Conservation (phyloP, 2,113 vertebrate genomes). For the Trogon melanurus region DNA sequence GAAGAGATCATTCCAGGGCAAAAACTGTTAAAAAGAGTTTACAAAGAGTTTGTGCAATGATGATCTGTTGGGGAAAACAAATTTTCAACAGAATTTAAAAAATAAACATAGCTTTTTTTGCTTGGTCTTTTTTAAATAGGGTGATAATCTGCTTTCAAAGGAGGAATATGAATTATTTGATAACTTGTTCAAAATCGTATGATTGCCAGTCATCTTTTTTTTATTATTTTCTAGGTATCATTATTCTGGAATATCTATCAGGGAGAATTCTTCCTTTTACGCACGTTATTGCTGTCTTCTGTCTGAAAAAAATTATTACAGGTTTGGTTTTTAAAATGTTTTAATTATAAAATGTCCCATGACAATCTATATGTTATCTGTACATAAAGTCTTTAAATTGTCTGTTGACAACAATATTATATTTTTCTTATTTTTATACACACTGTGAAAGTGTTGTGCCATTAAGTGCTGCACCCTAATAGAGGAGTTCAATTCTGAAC, state of each 20-base stretch:
- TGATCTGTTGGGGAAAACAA: not conserved
- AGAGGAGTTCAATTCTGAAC: not conserved
- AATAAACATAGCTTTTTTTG: not conserved
- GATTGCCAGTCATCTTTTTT: not conserved
- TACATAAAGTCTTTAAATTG: not conserved
- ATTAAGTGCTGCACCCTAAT: not conserved
- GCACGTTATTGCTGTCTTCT: constrained; percentile 67
- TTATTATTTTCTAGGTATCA: constrained; percentile 63
- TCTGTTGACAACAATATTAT: not conserved
- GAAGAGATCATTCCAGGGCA: not conserved
- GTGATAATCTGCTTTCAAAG: not conserved
- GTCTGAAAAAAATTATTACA: constrained; percentile 41
- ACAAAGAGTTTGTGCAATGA: not conserved
- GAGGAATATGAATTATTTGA: not conserved
- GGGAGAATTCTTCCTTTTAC: constrained; percentile 72
- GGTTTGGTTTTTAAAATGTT: constrained; percentile 48
- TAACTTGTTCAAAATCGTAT: not conserved
- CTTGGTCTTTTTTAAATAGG: not conserved
- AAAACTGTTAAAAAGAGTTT: not conserved
- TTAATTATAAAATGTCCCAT: not conserved
- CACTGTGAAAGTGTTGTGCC: not conserved
- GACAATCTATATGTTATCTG: not conserved
- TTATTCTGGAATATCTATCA: constrained; percentile 74
- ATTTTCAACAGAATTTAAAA: not conserved
- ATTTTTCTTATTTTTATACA: not conserved